Evolutionary conservation across 2,797 vertebrate genomes (phyloP).

Genomic region (Acanthurus leucopareius): DNA sequence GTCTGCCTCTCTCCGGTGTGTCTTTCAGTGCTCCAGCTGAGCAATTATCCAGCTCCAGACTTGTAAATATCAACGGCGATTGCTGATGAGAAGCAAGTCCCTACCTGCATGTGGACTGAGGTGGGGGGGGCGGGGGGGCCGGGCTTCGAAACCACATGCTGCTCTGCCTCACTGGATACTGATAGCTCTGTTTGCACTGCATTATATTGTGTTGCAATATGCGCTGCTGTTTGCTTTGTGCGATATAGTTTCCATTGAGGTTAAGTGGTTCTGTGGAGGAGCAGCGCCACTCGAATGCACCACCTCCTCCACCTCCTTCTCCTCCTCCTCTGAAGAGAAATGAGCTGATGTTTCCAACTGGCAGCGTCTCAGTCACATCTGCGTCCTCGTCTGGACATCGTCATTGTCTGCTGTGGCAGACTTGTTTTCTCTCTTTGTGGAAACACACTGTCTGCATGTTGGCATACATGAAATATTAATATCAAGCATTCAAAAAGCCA

Average conservation of each 20-base stretch:
- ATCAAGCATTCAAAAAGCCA: no score
- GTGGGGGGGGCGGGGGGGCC: not conserved
- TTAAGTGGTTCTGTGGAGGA: slow-evolving; percentile 35
- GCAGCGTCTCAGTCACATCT: slow-evolving; percentile 14
- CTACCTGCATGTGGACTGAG: slow-evolving; percentile 50
- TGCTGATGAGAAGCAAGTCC: slow-evolving; percentile 69
- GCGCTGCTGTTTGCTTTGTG: slow-evolving; percentile 41
- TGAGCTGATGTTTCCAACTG: slow-evolving; percentile 36
- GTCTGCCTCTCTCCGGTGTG: slow-evolving; percentile 57
- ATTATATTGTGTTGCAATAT: slow-evolving; percentile 4
- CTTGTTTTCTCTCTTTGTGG: not conserved
- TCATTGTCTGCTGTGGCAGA: slow-evolving; percentile 14
- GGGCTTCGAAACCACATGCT: slow-evolving; percentile 20
- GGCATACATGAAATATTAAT: not conserved
- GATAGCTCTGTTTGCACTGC: slow-evolving; percentile 41
- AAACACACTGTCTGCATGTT: slow-evolving; percentile 8
- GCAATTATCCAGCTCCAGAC: slow-evolving; percentile 74
- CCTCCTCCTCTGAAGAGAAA: not conserved
- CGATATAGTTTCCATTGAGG: slow-evolving; percentile 50
- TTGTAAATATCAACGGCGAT: slow-evolving; percentile 68
- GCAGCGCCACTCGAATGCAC: not conserved
- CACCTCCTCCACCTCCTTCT: no score
- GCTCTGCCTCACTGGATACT: slow-evolving; percentile 25
- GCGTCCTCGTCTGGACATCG: slow-evolving; percentile 41
- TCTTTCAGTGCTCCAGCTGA: slow-evolving; percentile 80